Evolutionary conservation across 2,113 vertebrate genomes (phyloP).

Genomic region (Regulus satrapa): DNA sequence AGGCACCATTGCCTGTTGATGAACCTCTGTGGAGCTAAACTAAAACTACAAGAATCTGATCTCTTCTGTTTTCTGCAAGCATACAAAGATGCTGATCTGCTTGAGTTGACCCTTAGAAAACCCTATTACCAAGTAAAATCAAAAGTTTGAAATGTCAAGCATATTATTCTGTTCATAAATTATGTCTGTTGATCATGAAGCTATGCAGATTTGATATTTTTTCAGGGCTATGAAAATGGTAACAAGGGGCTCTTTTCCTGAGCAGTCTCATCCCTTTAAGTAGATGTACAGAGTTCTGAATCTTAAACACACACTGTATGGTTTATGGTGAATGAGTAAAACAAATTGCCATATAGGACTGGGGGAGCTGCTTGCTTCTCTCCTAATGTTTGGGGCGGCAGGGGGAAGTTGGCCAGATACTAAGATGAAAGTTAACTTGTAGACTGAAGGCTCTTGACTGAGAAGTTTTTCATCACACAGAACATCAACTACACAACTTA

Average conservation of each 20-base stretch:
- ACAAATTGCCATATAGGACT: not conserved
- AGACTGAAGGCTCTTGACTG: not conserved
- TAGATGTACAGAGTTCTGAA: not conserved
- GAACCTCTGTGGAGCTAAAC: not conserved
- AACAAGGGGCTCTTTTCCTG: conserved; percentile 19
- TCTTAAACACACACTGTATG: not conserved
- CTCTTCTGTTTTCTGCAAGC: not conserved
- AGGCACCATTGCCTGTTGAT: not conserved
- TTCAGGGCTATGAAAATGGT: conserved; percentile 36
- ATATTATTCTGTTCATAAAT: not conserved
- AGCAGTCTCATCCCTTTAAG: not conserved
- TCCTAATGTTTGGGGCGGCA: not conserved
- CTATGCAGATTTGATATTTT: conserved; percentile 18
- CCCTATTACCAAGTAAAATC: not conserved
- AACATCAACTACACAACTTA: not conserved
- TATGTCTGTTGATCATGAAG: not conserved
- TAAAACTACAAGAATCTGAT: not conserved
- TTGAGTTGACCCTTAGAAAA: not conserved
- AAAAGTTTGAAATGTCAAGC: conserved; percentile 5
- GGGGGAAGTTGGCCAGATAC: not conserved
- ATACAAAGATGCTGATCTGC: not conserved
- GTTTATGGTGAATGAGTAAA: not conserved
- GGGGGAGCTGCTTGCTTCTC: not conserved
- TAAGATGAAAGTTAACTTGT: not conserved
- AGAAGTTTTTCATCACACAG: not conserved